These are phyloP conservation scores for Caligus rogercresseyi DNA, from an alignment of 1,140 invertebrate species.

Conservation along the genomic window DNA sequence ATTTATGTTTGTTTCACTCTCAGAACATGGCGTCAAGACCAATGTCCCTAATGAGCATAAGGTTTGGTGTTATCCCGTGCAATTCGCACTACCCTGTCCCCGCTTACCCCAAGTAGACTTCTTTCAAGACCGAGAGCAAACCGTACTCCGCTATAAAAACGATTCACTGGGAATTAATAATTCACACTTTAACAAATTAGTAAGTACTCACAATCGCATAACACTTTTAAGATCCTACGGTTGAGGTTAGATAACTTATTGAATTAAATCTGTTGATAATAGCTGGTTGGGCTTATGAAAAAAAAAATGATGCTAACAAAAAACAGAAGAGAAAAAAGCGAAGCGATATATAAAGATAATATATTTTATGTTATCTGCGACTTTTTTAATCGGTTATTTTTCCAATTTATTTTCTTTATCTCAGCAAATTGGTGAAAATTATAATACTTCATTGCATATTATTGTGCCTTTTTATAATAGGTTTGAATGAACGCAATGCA, in stretches of 20 bases:
- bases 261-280: no score
- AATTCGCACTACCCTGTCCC: conserved; percentile 66
- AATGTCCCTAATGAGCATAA: conserved; percentile 37
- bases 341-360: no score
- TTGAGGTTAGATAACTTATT: no score
- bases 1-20: conserved; percentile 8
- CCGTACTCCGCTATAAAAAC: conserved; percentile 62
- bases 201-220: conserved; percentile 28
- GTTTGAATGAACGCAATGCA: no score
- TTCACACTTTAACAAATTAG: conserved; percentile 70
- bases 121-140: conserved; percentile 56
- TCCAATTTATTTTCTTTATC: not conserved
- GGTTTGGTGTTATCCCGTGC: conserved; percentile 85
- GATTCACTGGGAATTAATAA: conserved; percentile 70
- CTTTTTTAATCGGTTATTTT: no score
- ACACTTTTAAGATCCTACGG: no score
- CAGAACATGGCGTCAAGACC: conserved; percentile 15
- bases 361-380: no score
- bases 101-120: conserved; percentile 69
- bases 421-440: not conserved
- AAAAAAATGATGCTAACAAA: no score
- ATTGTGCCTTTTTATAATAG: no score
- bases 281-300: no score
- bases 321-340: no score
- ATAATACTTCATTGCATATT: conserved; percentile 11